Base-by-base conservation (phyloP, 2,888 invertebrate species). In the Dorcus parallelipipedus region DNA sequence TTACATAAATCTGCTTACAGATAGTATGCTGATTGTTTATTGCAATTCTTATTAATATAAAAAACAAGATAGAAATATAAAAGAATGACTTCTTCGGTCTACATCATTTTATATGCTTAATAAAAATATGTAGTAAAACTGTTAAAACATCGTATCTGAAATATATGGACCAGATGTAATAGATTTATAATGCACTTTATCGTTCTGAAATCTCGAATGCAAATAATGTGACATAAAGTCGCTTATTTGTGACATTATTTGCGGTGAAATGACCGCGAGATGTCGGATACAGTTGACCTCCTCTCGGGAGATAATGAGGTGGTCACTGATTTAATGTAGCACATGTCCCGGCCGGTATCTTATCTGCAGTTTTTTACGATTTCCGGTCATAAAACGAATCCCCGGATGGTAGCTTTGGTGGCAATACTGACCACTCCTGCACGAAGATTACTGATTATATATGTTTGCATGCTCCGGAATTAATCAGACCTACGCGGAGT, bases 281-380 rank as follows among this genome's bases (percentile, higher is more conserved):
- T 23, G 45, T 45, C 45, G 45, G 9, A 23, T 23, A 23, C 45
- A 45, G 45, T 45, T 45, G 45, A 45, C 45, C 45, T 45, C 20
- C 26, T 33, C 45, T 20, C 39, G 10, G 14, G 39, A 50, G 61
- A 63, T 63, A 63, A 63, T 59, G 63, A 63, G 61, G 47, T 48
- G 61, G 61, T 61, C 59, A 54, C 59, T 56, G 63, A 61, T 63
- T 61, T 63, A 63, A 63, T 63, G 59, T 54, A 59, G 61, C 61
- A 61, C 61, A 61, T 63, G 63, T 63, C 63, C 59, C 49, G 56
- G 59, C 55, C 59, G 59, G 59, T 61, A 54, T 61, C 63, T 63
- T 63, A 63, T 63, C 62, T 62, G 40, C 51, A 57, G 52, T 56
- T 60, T 63, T 63, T 63, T 63, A 63, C 61, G 63, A 63, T 52